Conservation (phyloP, 2,113 vertebrate genomes). For the Pyrgilauda ruficollis region DNA sequence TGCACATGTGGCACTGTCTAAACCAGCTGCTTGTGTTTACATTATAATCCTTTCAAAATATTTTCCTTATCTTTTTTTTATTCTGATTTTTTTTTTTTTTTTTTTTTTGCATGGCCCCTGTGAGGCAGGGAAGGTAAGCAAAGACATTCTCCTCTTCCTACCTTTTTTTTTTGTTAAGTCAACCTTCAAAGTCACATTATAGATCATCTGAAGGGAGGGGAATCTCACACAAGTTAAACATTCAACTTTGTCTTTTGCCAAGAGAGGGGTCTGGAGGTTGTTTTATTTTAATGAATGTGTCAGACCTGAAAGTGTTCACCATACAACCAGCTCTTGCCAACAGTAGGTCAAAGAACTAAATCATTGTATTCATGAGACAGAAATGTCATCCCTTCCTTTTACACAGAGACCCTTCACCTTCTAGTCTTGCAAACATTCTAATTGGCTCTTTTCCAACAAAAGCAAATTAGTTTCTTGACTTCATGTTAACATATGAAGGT, state of each 20-base stretch:
- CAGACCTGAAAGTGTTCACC: constrained; percentile 30
- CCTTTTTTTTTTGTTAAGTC: neutral
- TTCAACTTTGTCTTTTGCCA: constrained; percentile 12
- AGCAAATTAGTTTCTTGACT: neutral
- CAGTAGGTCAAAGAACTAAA: constrained; percentile 67
- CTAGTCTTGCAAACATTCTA: constrained; percentile 43
- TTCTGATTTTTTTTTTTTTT: neutral
- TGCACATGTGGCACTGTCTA: constrained; percentile 37
- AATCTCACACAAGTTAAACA: constrained; percentile 5
- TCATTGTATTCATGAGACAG: constrained; percentile 51
- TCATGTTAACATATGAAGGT: neutral
- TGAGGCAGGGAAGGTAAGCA: constrained; percentile 29
- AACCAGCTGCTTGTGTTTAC: constrained; percentile 65
- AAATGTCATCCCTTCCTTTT: constrained; percentile 55
- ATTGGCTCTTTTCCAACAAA: constrained; percentile 35
- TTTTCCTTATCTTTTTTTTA: constrained; percentile 13
- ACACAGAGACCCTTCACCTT: constrained; percentile 30
- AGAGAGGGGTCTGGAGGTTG: neutral
- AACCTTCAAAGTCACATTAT: constrained; percentile 29
- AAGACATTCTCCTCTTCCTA: neutral
- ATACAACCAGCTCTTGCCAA: constrained; percentile 38
- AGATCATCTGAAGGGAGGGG: neutral
- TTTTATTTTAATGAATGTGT: constrained; percentile 31
- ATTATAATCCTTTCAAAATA: constrained; percentile 56
- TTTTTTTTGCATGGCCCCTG: neutral